Evolutionary conservation across 2,113 vertebrate species (phyloP).

Genomic region (Notarius lentiginosus): DNA sequence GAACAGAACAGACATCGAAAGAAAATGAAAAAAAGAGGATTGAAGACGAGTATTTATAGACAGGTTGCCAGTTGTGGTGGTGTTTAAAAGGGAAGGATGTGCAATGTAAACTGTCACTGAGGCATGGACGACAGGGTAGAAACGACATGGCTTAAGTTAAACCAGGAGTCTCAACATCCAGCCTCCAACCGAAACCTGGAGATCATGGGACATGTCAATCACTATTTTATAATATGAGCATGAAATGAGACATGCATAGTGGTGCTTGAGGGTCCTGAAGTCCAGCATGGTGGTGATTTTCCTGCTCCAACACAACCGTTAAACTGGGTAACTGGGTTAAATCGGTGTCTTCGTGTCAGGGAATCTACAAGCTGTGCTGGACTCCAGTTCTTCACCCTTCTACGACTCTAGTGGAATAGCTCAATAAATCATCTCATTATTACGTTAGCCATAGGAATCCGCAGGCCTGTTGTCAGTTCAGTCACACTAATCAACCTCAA

Average conservation of each 20-base stretch:
- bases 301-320: not conserved
- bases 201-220: not conserved
- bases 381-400: constrained; percentile 1
- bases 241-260: not conserved
- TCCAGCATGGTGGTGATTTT: not conserved
- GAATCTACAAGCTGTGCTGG: not conserved
- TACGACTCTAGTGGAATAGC: not conserved
- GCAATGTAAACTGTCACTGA: constrained; percentile 74
- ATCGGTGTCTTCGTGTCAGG: not conserved
- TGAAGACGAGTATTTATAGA: constrained; percentile 59
- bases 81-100: constrained; percentile 77
- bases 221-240: not conserved
- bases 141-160: constrained; percentile 42
- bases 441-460: not conserved
- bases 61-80: constrained; percentile 60
- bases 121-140: constrained; percentile 86
- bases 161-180: not conserved
- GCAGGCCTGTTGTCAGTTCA: not conserved
- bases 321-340: not conserved
- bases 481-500: not conserved
- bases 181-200: not conserved
- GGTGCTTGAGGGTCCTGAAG: constrained; percentile 2
- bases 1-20: constrained; percentile 6
- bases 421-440: not conserved
- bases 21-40: constrained; percentile 67